These are phyloP conservation scores for Apotomis betuletana DNA, from an alignment of 2,888 invertebrate genomes.

Conservation along the genomic window DNA sequence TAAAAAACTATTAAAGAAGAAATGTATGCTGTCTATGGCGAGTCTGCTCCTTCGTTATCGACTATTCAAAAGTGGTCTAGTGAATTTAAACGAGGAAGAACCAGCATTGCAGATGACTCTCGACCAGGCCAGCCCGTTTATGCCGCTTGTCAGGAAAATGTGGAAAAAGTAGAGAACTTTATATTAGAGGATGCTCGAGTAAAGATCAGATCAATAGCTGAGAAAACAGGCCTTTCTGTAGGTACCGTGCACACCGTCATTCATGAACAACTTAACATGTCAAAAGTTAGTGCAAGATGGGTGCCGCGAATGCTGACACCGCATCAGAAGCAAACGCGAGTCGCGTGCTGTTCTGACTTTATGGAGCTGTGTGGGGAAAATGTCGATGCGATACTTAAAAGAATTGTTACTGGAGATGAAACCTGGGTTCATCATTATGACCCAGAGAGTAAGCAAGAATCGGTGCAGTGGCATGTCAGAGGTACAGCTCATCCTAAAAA, in stretches of 20 bases:
- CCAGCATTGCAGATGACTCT: not conserved
- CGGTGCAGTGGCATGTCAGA: conserved; percentile 23
- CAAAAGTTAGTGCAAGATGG: conserved; percentile 39
- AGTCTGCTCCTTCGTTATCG: not conserved
- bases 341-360: conserved; percentile 31
- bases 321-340: conserved; percentile 26
- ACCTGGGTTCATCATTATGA: conserved; percentile 42
- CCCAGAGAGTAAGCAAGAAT: conserved; percentile 38
- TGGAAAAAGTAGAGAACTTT: not conserved
- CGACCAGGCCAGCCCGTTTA: not conserved
- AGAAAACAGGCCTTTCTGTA: not conserved
- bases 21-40: not conserved
- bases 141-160: not conserved
- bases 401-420: conserved; percentile 41
- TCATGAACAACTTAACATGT: conserved; percentile 1
- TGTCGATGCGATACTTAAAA: not conserved
- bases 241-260: not conserved
- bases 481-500: conserved; percentile 11
- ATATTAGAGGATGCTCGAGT: not conserved
- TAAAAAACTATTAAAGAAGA: conserved; percentile 2
- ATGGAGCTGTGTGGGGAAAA: conserved; percentile 35
- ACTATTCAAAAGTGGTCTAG: not conserved
- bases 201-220: not conserved
- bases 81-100: not conserved
- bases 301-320: conserved; percentile 41